Conservation (phyloP, 35 echinoderm and acorn worm species). For the Stichopus chloronotus region DNA sequence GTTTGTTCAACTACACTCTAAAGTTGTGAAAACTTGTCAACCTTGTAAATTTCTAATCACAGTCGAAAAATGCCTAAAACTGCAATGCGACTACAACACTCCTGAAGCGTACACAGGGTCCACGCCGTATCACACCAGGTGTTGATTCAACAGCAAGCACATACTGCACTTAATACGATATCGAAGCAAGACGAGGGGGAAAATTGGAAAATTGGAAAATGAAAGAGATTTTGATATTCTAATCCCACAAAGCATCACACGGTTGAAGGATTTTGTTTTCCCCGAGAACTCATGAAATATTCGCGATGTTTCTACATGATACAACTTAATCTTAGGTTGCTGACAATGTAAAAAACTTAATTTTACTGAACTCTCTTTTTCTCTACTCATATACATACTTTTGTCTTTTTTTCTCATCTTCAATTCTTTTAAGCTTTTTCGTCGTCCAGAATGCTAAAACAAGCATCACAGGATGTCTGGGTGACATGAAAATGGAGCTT, state of each 20-base stretch:
- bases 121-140: too few relatives aligned
- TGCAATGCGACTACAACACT: too few relatives aligned
- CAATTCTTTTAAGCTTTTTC: not conserved
- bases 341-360: not conserved
- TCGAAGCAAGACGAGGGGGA: too few relatives aligned
- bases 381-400: not conserved
- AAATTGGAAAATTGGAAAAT: not conserved
- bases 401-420: not conserved
- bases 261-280: not conserved
- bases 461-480: not conserved
- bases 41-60: too few relatives aligned
- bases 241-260: constrained; percentile 3
- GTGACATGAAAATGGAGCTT: not conserved
- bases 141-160: too few relatives aligned
- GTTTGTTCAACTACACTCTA: too few relatives aligned
- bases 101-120: too few relatives aligned
- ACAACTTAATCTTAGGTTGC: not conserved
- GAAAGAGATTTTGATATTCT: not conserved
- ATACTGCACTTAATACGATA: too few relatives aligned
- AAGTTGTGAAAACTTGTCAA: too few relatives aligned
- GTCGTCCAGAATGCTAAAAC: not conserved
- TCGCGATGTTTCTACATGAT: not conserved
- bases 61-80: too few relatives aligned
- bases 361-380: not conserved
- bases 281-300: constrained; percentile 29